Evolutionary conservation across 2,113 vertebrate genomes (phyloP).

Genomic region (Sardina pilchardus): DNA sequence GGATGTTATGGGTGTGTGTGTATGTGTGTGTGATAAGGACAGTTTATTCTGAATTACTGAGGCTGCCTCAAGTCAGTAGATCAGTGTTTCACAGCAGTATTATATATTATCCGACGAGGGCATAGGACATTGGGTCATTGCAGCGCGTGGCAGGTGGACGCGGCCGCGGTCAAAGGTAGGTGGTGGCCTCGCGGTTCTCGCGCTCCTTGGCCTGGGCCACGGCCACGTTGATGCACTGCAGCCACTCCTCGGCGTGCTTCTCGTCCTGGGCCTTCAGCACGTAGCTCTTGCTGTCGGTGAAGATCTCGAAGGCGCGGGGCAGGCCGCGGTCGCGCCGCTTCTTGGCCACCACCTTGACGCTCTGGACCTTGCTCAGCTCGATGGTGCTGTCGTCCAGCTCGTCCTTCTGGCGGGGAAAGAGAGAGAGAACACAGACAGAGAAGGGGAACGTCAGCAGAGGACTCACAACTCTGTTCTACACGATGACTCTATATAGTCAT

Average conservation of each 20-base stretch:
- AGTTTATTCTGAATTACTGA: neutral
- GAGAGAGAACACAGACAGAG: neutral
- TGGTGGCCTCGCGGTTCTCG: conserved; percentile 87
- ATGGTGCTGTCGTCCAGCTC: conserved; percentile 87
- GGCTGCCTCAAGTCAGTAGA: neutral
- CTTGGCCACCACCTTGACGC: conserved; percentile 84
- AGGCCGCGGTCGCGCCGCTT: conserved; percentile 86
- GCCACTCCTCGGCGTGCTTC: conserved; percentile 87
- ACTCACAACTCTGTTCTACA: neutral
- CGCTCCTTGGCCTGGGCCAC: conserved; percentile 87
- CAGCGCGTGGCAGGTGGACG: neutral
- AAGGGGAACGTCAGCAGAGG: neutral
- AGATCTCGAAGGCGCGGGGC: conserved; percentile 94
- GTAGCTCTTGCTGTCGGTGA: conserved; percentile 87
- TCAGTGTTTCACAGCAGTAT: neutral
- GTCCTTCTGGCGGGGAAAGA: conserved; percentile 79
- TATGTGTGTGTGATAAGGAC: neutral
- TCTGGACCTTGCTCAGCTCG: conserved; percentile 96
- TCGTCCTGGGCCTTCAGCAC: conserved; percentile 91
- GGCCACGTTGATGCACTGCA: conserved; percentile 93
- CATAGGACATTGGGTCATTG: neutral
- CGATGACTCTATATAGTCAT: too few species aligned
- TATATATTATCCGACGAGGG: neutral
- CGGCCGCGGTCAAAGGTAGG: conserved; percentile 77
- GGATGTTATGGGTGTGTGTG: neutral